Evolutionary conservation across 2,113 vertebrate species (phyloP).

Genomic region (Coregonus clupeaformis): DNA sequence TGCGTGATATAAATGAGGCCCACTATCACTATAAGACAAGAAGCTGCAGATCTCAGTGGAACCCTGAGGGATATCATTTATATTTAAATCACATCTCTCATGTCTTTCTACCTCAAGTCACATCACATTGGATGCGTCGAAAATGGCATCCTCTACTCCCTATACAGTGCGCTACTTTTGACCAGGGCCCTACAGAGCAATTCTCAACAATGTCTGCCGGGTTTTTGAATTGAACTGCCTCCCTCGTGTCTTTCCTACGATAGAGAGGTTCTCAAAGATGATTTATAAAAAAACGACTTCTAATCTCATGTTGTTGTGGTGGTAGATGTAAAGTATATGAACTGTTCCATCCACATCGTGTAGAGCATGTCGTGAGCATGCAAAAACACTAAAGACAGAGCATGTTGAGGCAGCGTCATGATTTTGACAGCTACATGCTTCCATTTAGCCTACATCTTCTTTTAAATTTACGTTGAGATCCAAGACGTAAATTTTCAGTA

Average conservation of each 20-base stretch:
- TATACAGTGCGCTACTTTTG: too few species aligned
- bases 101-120: background rate
- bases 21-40: constrained; percentile 35
- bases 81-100: background rate
- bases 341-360: background rate
- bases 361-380: background rate
- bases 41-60: constrained; percentile 60
- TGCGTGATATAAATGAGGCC: constrained; percentile 46
- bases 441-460: too few species aligned
- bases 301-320: background rate
- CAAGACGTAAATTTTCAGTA: background rate
- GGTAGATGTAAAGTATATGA: background rate
- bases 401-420: too few species aligned
- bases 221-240: background rate
- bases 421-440: background rate
- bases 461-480: background rate
- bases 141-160: too few species aligned
- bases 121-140: background rate
- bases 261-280: background rate
- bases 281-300: background rate
- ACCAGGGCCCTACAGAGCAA: too few species aligned
- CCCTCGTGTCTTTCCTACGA: background rate
- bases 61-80: constrained; percentile 50
- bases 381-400: background rate
- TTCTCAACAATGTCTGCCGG: constrained; percentile 6